phyloP scores from a whole-genome alignment of 2,113 vertebrate genomes.

The Scomber colias region DNA sequence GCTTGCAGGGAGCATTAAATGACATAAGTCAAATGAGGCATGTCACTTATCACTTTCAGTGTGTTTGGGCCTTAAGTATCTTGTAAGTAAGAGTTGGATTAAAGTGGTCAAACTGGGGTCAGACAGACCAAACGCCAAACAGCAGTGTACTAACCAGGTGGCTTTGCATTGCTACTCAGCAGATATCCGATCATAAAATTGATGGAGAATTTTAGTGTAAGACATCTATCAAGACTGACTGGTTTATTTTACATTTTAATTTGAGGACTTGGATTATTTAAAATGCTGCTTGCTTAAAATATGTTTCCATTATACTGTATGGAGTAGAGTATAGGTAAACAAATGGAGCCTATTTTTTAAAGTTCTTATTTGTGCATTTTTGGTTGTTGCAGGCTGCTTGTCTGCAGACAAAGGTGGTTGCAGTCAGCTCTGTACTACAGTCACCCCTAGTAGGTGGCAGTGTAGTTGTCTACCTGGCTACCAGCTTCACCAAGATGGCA shows the following conservation, averaged over 20 bases:
- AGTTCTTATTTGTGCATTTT: neutral
- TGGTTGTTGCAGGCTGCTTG: conserved; percentile 87
- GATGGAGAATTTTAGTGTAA: too few species aligned
- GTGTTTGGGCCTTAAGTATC: neutral
- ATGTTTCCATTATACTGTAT: too few species aligned
- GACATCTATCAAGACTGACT: too few species aligned
- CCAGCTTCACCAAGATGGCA: conserved; percentile 87
- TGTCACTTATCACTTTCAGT: too few species aligned
- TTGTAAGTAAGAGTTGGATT: neutral
- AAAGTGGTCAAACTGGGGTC: neutral
- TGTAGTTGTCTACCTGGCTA: conserved; percentile 92
- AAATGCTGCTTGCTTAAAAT: too few species aligned
- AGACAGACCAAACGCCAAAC: neutral
- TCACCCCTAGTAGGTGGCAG: conserved; percentile 86
- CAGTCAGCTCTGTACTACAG: conserved; percentile 89
- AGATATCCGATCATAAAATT: too few species aligned
- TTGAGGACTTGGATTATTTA: too few species aligned
- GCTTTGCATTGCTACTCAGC: too few species aligned
- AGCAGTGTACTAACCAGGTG: too few species aligned
- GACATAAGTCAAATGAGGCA: too few species aligned
- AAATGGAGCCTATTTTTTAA: neutral
- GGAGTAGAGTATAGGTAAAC: neutral
- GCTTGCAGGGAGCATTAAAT: too few species aligned
- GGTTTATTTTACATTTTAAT: too few species aligned
- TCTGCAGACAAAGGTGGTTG: conserved; percentile 92